A percentile compares a stretch with the other conserved stretches of the same genome.
These are phyloP conservation scores for Pycnomerus fuliginosus DNA, from an alignment of 2,888 invertebrate species.

Conservation along the genomic window DNA sequence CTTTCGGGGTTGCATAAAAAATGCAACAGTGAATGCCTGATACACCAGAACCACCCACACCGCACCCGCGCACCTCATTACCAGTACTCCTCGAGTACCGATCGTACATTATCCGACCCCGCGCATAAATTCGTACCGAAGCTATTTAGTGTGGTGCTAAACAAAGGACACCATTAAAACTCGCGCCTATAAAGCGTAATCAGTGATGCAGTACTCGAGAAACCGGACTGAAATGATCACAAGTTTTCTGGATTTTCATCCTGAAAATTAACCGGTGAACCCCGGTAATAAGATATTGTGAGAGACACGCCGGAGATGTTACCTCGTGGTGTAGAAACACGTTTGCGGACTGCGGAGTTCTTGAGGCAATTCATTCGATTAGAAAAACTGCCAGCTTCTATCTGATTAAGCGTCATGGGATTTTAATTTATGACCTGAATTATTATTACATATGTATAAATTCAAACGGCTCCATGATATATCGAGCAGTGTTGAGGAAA, in stretches of 20 bases:
- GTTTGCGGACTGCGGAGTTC: slow-evolving; percentile 36
- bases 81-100: slow-evolving; percentile 38
- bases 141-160: slow-evolving; percentile 49
- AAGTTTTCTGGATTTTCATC: slow-evolving; percentile 21
- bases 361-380: slow-evolving; percentile 36
- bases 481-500: slow-evolving; percentile 23
- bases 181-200: slow-evolving; percentile 47
- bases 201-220: slow-evolving; percentile 38
- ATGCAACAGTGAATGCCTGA: too few species aligned
- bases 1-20: too few species aligned
- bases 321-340: slow-evolving; percentile 39
- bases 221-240: too few species aligned
- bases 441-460: slow-evolving; percentile 37
- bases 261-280: slow-evolving; percentile 42
- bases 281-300: slow-evolving; percentile 46
- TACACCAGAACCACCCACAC: slow-evolving; percentile 44
- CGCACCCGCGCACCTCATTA: slow-evolving; percentile 46
- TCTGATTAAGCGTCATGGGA: slow-evolving; percentile 29
- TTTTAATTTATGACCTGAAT: slow-evolving; percentile 36
- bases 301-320: slow-evolving; percentile 34
- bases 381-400: slow-evolving; percentile 33
- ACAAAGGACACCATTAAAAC: slow-evolving; percentile 50
- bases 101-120: slow-evolving; percentile 43
- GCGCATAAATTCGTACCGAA: slow-evolving; percentile 45
- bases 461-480: slow-evolving; percentile 28